Conservation (phyloP, 1,140 invertebrate species). For the Listronotus bonariensis region DNA sequence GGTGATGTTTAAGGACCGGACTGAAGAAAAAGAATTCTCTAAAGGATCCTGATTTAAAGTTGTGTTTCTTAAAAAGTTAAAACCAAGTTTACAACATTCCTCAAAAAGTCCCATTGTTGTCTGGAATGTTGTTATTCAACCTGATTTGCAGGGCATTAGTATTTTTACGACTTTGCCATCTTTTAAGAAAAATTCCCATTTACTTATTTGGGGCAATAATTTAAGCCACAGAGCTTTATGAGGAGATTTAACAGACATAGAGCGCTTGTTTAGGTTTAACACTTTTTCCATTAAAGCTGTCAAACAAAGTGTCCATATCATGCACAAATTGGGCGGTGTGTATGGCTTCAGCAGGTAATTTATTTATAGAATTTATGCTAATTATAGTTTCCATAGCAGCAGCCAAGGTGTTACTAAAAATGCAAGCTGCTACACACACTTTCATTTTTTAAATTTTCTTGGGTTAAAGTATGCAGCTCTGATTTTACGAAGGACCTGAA, state of each 20-base stretch:
- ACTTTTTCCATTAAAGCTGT: constrained; percentile 13
- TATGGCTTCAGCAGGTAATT: constrained; percentile 14
- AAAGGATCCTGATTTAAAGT: neutral
- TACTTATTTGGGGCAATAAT: neutral
- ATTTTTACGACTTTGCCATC: neutral
- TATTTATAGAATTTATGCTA: neutral
- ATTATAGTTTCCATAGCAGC: constrained; percentile 11
- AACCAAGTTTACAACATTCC: neutral
- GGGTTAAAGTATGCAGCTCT: too few species aligned
- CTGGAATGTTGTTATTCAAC: neutral
- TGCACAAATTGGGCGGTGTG: constrained; percentile 4
- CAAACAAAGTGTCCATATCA: constrained; percentile 6
- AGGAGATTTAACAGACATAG: neutral
- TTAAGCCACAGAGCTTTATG: neutral
- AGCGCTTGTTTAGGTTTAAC: neutral
- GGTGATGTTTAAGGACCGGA: too few species aligned
- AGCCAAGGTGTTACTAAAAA: constrained; percentile 13
- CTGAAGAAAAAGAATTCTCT: too few species aligned
- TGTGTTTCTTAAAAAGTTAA: neutral
- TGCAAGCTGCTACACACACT: constrained; percentile 7
- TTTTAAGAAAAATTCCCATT: neutral
- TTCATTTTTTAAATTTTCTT: too few species aligned
- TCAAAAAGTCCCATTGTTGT: neutral
- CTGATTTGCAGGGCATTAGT: neutral
- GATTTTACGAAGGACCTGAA: too few species aligned